Percentiles rank a stretch among this genome's conserved stretches.
Conservation (phyloP, 2,888 invertebrate species). For the Meandrusa payeni region DNA sequence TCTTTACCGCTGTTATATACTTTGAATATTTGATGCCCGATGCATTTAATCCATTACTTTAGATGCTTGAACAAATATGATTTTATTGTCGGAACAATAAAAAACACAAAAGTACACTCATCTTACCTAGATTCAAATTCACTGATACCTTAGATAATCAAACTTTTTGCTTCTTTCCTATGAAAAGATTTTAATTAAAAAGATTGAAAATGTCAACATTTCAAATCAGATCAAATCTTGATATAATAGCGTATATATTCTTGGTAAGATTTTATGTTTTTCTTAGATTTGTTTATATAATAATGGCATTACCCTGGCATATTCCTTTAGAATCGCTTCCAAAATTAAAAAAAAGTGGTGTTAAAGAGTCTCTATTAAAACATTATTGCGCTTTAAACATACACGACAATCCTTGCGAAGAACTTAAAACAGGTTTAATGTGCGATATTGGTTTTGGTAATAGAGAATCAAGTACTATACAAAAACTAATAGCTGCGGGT, state of each 20-base stretch:
- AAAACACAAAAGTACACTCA: too few relatives aligned
- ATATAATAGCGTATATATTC: too few relatives aligned
- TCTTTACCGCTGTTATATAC: too few relatives aligned
- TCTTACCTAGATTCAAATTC: too few relatives aligned
- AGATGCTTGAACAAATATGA: too few relatives aligned
- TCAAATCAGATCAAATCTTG: not conserved
- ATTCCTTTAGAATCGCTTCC: constrained; percentile 59
- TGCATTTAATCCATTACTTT: too few relatives aligned
- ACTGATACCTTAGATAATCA: too few relatives aligned
- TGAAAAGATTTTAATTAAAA: too few relatives aligned
- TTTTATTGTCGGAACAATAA: too few relatives aligned
- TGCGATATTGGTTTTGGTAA: constrained; percentile 66
- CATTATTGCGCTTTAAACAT: constrained; percentile 60
- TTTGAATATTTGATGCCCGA: too few relatives aligned
- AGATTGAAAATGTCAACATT: too few relatives aligned
- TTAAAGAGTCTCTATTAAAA: constrained; percentile 50
- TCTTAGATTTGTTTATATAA: not conserved
- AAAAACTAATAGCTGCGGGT: constrained; percentile 66
- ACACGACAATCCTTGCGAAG: constrained; percentile 62
- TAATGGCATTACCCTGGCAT: constrained; percentile 70
- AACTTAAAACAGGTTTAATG: constrained; percentile 69
- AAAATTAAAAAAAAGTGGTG: constrained; percentile 35
- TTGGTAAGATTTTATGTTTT: not conserved
- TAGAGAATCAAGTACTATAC: constrained; percentile 59
- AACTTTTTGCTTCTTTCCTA: too few relatives aligned